Base-by-base conservation (phyloP, 2,888 invertebrate genomes). In the Chrysotoxum bicinctum region DNA sequence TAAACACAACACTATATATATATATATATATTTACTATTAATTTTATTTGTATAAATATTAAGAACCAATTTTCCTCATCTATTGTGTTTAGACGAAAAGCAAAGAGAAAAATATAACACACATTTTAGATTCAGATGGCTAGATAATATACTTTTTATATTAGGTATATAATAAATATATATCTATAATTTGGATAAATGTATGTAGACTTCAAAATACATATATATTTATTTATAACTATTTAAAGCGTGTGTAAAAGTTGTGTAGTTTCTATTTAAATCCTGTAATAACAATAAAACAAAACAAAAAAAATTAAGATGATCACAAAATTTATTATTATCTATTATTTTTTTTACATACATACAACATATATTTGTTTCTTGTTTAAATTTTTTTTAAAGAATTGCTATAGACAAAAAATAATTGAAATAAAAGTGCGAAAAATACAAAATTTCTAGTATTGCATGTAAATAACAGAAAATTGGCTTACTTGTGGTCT, bases 201-300 rank as follows among this genome's bases (percentile, higher is more conserved):
- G 64, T 32, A 78, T 77, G 54, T 82, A 76, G 43, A 72, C 72
- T 77, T 82, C 72, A 58, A 72, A 76, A 82, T 82, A 64, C 43
- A 76, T 85, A 81, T 77, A 77, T 85, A 85, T 85, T 85, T 85
- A 85, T 85, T 85, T 81, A 80, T 81, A 81, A 81, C 72, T 68
- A 62, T 77, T 85, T 76, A 62, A 80, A 76, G 73, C 48, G 58
- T 81, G 72, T 85, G 68, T 85, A 85, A 68, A 68, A 73, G 76
- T 78, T 85, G 73, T 85, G 73, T 81, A 85, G 81, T 85, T 85
- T 85, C 85, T 85, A 85, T 85, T 81, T 85, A 80, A 85, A 83
- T 85, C 73, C 80, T 85, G 85, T 85, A 85, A 85, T 85, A 76
- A 81, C 68, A 85, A 85, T 79, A 84, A 84, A 78, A 68, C 26